Base-by-base conservation (phyloP, 2,888 invertebrate genomes). In the Agapostemon virescens region DNA sequence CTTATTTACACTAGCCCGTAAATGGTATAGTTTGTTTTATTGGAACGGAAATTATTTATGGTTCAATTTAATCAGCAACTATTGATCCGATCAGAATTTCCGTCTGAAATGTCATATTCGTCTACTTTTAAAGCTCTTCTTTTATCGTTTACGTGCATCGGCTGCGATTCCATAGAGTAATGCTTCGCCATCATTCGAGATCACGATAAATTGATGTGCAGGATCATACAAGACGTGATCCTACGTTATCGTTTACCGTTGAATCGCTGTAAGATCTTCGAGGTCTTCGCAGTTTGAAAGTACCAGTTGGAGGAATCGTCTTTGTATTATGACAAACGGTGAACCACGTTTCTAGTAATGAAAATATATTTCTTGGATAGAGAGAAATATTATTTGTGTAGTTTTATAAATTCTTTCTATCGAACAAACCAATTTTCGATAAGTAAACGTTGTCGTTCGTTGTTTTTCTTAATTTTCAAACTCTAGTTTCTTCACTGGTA, bases 131-230 rank as follows among this genome's bases (percentile, higher is more conserved):
- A 61, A 61, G 61, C 23, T 9, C 20, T n/a, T 26, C 66, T 79
- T 79, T 69, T 64, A 79, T 72, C 61, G n/a, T 61, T 33, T 58
- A 67, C 73, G 66, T 42, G 69, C 58, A 69, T 77, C 49, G 69
- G 45, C 38, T 55, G 49, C 40, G 45, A 69, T 69, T 66, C 33
- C 20, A 26, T 9, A 30, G 6, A 64, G 69, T 58, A 74, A 52
- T 40, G 67, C 52, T 33, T 33, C 61, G 61, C 20, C 52, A 55
- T 80, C 66, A 73, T 69, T 77, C 64, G 69, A 38, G 69, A 80
- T 80, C 66, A 20, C 55, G 69, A 77, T 77, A 73, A 77, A 80
- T 77, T 69, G 69, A 45, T 58, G 30, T 17, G 30, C 30, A 61
- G 69, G 71, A 69, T 69, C 71, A 61, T 58, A 69, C 58, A 40